phyloP scores from a whole-genome alignment of 2,888 invertebrate species.

The Pecten maximus region DNA sequence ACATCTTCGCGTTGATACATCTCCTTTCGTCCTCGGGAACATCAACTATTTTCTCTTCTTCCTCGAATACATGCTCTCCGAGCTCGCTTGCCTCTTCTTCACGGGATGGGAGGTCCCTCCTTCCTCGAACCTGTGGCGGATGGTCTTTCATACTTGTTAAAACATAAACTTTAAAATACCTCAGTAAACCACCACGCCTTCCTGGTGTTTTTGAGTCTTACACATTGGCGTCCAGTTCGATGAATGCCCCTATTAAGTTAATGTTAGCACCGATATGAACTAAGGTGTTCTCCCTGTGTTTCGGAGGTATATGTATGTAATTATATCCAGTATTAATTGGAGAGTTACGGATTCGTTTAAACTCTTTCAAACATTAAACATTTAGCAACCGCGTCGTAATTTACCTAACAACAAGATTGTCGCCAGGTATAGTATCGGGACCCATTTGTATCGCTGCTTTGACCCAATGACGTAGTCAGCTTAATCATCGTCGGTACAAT shows the following conservation, averaged over 20 bases:
- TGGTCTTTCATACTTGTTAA: not conserved
- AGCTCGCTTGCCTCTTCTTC: conserved; percentile 36
- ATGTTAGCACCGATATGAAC: not conserved
- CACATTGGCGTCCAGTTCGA: not conserved
- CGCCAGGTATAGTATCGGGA: not conserved
- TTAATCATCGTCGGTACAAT: not conserved
- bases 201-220: not conserved
- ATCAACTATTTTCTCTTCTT: conserved; percentile 52
- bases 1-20: conserved; percentile 67
- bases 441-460: not conserved
- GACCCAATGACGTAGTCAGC: not conserved
- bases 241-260: not conserved
- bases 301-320: not conserved
- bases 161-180: not conserved
- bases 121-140: conserved; percentile 51
- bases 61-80: conserved; percentile 54
- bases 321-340: not conserved
- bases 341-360: not conserved
- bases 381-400: not conserved
- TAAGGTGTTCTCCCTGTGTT: not conserved
- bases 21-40: conserved; percentile 61
- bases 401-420: conserved; percentile 1
- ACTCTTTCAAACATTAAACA: not conserved
- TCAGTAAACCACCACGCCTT: not conserved
- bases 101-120: conserved; percentile 55